Conservation (phyloP, 2,113 vertebrate species). For the Phrynosoma platyrhinos region DNA sequence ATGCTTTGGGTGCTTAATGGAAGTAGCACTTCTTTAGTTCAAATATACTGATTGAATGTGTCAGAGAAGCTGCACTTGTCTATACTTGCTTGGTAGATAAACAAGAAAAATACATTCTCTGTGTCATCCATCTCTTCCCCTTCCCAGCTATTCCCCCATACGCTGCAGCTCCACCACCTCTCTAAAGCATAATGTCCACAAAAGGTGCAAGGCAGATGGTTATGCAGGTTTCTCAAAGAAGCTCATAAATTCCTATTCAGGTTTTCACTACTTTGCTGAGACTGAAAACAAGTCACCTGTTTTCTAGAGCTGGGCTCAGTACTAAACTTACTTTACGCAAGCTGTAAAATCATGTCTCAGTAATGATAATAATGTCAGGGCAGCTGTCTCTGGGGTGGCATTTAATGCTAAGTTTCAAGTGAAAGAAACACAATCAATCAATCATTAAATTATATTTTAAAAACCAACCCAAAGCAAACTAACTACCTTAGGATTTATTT, state of each 20-base stretch:
- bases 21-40: neutral
- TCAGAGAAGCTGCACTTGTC: neutral
- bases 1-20: conserved; percentile 17
- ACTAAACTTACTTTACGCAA: neutral
- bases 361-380: neutral
- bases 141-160: too few species aligned
- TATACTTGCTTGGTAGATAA: neutral
- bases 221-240: neutral
- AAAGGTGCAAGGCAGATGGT: neutral
- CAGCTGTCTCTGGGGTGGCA: neutral
- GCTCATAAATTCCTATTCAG: conserved; percentile 20
- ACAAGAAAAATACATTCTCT: conserved; percentile 7
- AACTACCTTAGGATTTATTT: neutral
- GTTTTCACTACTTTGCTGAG: conserved; percentile 28
- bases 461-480: neutral
- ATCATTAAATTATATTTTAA: neutral
- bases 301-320: neutral
- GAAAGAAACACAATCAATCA: neutral
- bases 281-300: neutral
- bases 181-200: neutral
- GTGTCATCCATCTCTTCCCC: neutral
- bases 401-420: neutral
- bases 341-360: neutral
- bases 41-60: conserved; percentile 9
- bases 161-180: neutral